Evolutionary conservation across 2,888 invertebrate species (phyloP).

Genomic region (Seira sanloemensis): DNA sequence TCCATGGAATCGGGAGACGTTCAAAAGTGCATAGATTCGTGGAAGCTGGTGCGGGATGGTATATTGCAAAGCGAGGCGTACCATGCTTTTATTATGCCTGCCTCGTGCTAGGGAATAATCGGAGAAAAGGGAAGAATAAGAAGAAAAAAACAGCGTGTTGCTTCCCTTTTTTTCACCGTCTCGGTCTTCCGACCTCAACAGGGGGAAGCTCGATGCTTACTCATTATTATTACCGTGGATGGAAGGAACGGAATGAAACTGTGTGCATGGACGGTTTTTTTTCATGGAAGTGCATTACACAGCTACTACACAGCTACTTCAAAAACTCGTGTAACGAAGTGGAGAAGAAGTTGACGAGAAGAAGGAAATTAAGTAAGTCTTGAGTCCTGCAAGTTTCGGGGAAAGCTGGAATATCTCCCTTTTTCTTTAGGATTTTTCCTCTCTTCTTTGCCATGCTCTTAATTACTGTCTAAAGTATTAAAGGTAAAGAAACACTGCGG

Average conservation of each 20-base stretch:
- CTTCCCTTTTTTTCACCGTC: conserved; percentile 5
- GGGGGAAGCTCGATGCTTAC: not conserved
- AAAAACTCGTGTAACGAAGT: not conserved
- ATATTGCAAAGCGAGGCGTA: not conserved
- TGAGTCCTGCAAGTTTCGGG: not conserved
- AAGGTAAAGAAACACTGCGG: too few species aligned
- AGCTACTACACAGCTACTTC: not conserved
- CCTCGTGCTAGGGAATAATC: too few species aligned
- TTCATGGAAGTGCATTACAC: not conserved
- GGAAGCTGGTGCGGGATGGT: not conserved
- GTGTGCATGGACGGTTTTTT: too few species aligned
- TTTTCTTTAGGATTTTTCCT: too few species aligned
- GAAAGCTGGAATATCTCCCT: too few species aligned
- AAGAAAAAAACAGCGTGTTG: conserved; percentile 63
- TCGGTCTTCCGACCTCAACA: not conserved
- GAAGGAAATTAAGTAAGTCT: not conserved
- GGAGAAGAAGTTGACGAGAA: not conserved
- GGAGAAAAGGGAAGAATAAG: too few species aligned
- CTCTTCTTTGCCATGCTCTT: too few species aligned
- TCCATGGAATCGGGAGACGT: not conserved
- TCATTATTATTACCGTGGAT: not conserved
- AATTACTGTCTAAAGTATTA: too few species aligned
- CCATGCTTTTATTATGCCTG: too few species aligned
- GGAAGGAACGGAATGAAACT: not conserved
- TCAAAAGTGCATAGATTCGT: not conserved